These are phyloP conservation scores for Sebastes dallii DNA, from an alignment of 2,797 vertebrate species.

Conservation along the genomic window DNA sequence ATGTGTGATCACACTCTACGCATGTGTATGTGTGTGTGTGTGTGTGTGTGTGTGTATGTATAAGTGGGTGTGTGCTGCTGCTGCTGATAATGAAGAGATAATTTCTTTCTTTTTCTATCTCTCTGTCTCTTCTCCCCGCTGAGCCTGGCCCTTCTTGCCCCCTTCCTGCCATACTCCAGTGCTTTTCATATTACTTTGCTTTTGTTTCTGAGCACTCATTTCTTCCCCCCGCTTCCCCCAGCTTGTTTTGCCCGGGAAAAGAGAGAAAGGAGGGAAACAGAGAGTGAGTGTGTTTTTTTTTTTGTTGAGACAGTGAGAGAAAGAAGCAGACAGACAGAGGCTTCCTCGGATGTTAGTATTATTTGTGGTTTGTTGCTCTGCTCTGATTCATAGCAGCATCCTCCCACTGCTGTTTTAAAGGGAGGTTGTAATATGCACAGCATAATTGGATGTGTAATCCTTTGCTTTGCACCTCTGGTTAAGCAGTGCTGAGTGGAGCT, in stretches of 20 bases:
- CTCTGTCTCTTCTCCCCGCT: constrained; percentile 23
- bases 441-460: constrained; percentile 71
- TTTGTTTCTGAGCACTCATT: constrained; percentile 73
- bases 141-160: constrained; percentile 38
- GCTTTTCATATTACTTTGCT: constrained; percentile 71
- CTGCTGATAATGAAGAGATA: constrained; percentile 75
- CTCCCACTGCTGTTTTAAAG: constrained; percentile 58
- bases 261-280: constrained; percentile 19
- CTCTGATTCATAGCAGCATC: constrained; percentile 57
- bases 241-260: constrained; percentile 61
- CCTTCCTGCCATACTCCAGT: constrained; percentile 60
- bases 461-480: constrained; percentile 67
- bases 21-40: neutral
- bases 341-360: constrained; percentile 46
- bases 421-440: constrained; percentile 53
- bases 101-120: constrained; percentile 46
- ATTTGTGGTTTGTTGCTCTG: constrained; percentile 56
- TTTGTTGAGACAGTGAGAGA: constrained; percentile 1
- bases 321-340: constrained; percentile 19
- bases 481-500: constrained; percentile 61
- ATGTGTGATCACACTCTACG: constrained; percentile 48
- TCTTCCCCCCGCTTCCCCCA: constrained; percentile 69
- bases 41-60: constrained; percentile 10
- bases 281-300: neutral
- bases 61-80: constrained; percentile 18